Base-by-base conservation (phyloP, 2,113 vertebrate genomes). In the Capra hircus region DNA sequence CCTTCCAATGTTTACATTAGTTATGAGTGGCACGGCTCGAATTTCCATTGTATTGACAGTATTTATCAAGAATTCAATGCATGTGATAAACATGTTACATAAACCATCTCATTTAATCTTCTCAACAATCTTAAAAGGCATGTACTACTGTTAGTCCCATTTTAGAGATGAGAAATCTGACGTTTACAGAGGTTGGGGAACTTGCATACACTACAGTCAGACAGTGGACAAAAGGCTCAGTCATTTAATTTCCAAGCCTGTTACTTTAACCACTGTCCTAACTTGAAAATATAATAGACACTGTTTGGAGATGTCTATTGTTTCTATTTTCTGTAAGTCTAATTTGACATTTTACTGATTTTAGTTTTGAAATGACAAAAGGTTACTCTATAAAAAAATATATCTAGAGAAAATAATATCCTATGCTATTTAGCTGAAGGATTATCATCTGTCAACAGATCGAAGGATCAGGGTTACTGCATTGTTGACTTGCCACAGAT, bases 281-380 rank as follows among this genome's bases (percentile, higher is more conserved):
- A 64, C 45, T 14, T 91, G 30, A 90, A 92, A 92, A 77, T 80
- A 36, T 87, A 90, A 67, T 25, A 71, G 15, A 71, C 55, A n/a
- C 21, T 33, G 6, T 83, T 95, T 84, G 74, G 33, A 53, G 50
- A 28, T 80, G 59, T 59, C 60, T 82, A 50, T 40, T 96, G n/a
- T 50, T 94, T 80, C 60, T 60, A 12, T 78, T 95, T 96, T 71
- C 8, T 74, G 4, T 90, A 81, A 86, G 28, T 67, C 48, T 94
- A 90, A 59, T 84, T 92, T 67, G 55, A 90, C 60, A 36, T 71
- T 77, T 82, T 95, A 28, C 10, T 55, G 45, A 45, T 25, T 87
- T 90, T 57, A 67, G 6, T 83, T 94, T 23, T 94, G 33, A 95
- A 92, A 94, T 93, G 80, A 78, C 40, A 80, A 87, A 97, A 52